Evolutionary conservation across 1,140 invertebrate genomes (phyloP).

Genomic region (Drosophila athabasca): DNA sequence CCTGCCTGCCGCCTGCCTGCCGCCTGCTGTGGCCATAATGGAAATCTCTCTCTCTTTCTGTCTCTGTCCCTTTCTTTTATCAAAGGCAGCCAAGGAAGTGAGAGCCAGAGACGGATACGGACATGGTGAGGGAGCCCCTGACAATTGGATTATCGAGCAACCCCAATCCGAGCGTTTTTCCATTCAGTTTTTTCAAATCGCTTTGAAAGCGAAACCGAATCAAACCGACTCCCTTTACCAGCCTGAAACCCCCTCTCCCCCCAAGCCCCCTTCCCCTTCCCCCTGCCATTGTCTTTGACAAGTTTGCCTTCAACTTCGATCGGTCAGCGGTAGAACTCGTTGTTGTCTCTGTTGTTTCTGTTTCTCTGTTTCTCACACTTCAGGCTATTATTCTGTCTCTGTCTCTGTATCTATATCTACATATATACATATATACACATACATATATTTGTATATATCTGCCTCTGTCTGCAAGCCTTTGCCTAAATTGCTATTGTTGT

Average conservation of each 20-base stretch:
- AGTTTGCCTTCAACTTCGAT: slow-evolving; percentile 77
- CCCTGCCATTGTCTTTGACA: slow-evolving; percentile 77
- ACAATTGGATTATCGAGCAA: slow-evolving; percentile 12
- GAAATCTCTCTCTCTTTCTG: slow-evolving; percentile 40
- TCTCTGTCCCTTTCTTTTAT: slow-evolving; percentile 9
- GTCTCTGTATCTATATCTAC: background rate
- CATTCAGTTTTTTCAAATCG: background rate
- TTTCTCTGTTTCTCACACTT: slow-evolving; percentile 8
- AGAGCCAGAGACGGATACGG: slow-evolving; percentile 43
- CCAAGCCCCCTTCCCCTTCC: slow-evolving; percentile 12
- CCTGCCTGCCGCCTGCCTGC: slow-evolving; percentile 10
- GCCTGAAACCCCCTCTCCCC: slow-evolving; percentile 1
- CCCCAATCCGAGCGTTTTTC: slow-evolving; percentile 5
- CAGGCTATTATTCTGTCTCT: background rate
- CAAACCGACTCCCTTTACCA: slow-evolving; percentile 7
- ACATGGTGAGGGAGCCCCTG: slow-evolving; percentile 9
- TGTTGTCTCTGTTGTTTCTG: slow-evolving; percentile 25
- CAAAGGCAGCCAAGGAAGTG: slow-evolving; percentile 59
- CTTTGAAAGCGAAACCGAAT: slow-evolving; percentile 43
- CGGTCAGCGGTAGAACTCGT: slow-evolving; percentile 66
- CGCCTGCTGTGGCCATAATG: slow-evolving; percentile 68
- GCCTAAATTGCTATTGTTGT: slow-evolving; percentile 11
- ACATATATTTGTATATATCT: too few species aligned
- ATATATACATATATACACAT: too few species aligned
- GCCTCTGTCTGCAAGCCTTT: background rate